Base-by-base conservation (phyloP, 2,888 invertebrate genomes). In the Plusia festucae region DNA sequence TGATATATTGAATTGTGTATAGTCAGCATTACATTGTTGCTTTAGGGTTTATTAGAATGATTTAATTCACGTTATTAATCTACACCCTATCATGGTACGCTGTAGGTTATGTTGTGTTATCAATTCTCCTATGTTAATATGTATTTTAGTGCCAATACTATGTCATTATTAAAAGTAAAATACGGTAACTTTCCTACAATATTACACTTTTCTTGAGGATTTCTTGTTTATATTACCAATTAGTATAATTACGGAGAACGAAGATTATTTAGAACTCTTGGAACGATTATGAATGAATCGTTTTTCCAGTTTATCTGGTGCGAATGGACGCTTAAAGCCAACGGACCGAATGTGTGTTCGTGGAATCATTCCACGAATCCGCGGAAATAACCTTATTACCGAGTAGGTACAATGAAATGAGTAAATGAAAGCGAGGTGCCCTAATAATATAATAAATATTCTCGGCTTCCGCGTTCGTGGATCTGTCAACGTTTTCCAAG, bases 381-480 rank as follows among this genome's bases (percentile, higher is more conserved):
- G 76, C 89, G 88, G 88, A 90, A 90, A 89, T 88, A 84, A 79
- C 84, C 80, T 81, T 74, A 82, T 83, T 85, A 78, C 30, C 44
- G 59, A 65, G 62, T n/a, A n/a, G n/a, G n/a, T 65, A 63, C 51
- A 58, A 57, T 22, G 53, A 46, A 44, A 24, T 30, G 24, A 56
- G 24, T 11, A 22, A 59, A 30, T 53, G 63, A 68, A 61, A 60
- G 55, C 58, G 62, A 65, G 55, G 49, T 61, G 49, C 54, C 60
- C 61, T 68, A 73, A 68, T 66, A 71, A 65, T 59, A 67, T 53
- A 62, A 63, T 65, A 51, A 69, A 73, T 78, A 79, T 76, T 62
- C 68, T 70, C 72, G 70, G 51, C 80, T 85, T 85, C 84, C 84
- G 79, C 66, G 66, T 78, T 81, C 71, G 70, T 68, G 66, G 57